Base-by-base conservation (phyloP, 2,113 vertebrate species). In the Macquaria australasica region DNA sequence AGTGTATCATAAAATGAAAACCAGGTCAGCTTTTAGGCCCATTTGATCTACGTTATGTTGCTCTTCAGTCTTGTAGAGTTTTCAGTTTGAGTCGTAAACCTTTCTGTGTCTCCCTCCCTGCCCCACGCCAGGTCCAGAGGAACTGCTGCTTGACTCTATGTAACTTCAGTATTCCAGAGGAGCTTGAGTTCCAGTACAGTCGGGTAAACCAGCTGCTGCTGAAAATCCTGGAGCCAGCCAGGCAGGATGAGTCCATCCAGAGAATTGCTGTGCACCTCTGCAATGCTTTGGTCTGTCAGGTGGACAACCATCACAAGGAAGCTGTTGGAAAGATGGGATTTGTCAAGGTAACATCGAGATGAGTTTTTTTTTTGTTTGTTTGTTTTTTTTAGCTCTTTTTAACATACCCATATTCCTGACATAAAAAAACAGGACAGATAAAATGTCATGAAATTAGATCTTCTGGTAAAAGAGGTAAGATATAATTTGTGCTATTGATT, bases 311-410 rank as follows among this genome's bases (percentile, higher is more conserved):
- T 86, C 98, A 99, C 91, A 99, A 99, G 85, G 98, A 99, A 87
- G 98, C 97, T 0, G 98, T 99, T 86, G 98, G 98, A 59, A 98
- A 98, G 95, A 99, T 99, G 98, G 98, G 98, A 25, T 99, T 99
- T 28, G 98, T 99, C 8, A 98, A 97, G 97, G 98, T 99, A 82
- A 86, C n/a, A 23, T 56, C 6, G 15, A 56, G 10, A 69, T 11
- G 2, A 59, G 14, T 43, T 25, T 31, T 31, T 31, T 31, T 31
- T 31, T 31, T 31, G n/a, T n/a, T n/a, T n/a, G n/a, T n/a, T 31
- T 31, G 1, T 31, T 34, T 34, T 34, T 5, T 34, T 34, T 3
- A 34, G 16, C 4, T 41, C 6, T 6, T 9, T 48, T 1, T 2
- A 5, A 5, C 4, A 6, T 5, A n/a, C 4, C 11, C 5, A 41